Conservation (phyloP, 2,797 vertebrate species). For the Kryptopterus vitreolus region DNA sequence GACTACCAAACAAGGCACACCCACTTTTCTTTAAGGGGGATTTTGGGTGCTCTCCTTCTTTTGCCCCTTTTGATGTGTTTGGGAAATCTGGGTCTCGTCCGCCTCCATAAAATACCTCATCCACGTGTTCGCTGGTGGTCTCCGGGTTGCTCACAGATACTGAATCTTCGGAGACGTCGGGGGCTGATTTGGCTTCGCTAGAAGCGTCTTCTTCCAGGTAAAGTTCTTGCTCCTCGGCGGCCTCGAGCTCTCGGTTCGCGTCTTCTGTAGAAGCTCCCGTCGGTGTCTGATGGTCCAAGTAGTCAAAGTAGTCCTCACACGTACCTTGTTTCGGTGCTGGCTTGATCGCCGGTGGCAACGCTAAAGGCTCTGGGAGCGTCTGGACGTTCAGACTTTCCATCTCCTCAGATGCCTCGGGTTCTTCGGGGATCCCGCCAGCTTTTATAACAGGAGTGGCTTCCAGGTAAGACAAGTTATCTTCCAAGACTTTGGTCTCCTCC, state of each 20-base stretch:
- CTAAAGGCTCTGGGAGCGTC: constrained; percentile 61
- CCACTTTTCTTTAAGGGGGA: constrained; percentile 72
- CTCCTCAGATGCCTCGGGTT: constrained; percentile 32
- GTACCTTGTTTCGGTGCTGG: constrained; percentile 51
- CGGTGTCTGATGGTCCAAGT: constrained; percentile 80
- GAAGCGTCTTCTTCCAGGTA: background rate
- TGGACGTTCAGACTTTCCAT: background rate
- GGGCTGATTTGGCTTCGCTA: constrained; percentile 9
- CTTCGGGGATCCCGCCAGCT: constrained; percentile 53
- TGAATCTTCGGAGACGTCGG: constrained; percentile 51
- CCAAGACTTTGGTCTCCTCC: constrained; percentile 85
- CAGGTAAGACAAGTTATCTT: constrained; percentile 85
- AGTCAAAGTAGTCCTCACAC: constrained; percentile 88
- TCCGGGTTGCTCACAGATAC: constrained; percentile 66
- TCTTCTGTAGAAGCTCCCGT: constrained; percentile 62
- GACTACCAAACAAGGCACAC: constrained; percentile 78
- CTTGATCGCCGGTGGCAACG: constrained; percentile 61
- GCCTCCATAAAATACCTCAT: constrained; percentile 85
- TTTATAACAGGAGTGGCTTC: constrained; percentile 74
- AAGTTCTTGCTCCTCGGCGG: background rate
- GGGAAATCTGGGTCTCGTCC: constrained; percentile 3
- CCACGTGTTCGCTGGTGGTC: constrained; percentile 74
- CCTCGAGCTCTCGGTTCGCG: constrained; percentile 43
- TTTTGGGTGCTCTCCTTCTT: constrained; percentile 48
- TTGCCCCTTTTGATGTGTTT: background rate